These are phyloP conservation scores for Agapornis canus DNA, from an alignment of 2,797 vertebrate species.

Conservation along the genomic window DNA sequence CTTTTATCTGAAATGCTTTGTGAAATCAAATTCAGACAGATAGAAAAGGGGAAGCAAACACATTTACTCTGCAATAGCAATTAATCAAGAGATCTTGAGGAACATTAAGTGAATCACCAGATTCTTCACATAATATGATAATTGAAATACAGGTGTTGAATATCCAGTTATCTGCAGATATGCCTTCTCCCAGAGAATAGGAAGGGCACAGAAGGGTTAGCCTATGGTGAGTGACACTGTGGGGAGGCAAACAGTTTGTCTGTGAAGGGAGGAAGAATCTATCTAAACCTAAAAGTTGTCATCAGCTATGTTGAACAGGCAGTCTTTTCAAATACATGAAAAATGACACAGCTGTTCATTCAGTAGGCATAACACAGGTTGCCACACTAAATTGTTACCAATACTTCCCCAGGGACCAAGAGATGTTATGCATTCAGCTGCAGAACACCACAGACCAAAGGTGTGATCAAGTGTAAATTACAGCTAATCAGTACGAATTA, in stretches of 20 bases:
- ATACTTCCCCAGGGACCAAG: background rate
- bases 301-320: background rate
- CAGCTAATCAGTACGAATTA: background rate
- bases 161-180: background rate
- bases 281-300: background rate
- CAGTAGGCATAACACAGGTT: background rate
- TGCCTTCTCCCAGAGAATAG: background rate
- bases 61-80: background rate
- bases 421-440: background rate
- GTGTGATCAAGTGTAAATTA: background rate
- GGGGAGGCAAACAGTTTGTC: background rate
- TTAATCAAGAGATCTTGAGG: slow-evolving; percentile 20
- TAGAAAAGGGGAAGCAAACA: background rate
- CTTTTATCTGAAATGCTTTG: slow-evolving; percentile 28
- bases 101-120: slow-evolving; percentile 7
- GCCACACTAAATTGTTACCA: background rate
- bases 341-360: slow-evolving; percentile 33
- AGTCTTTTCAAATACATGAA: background rate
- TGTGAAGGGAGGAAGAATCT: slow-evolving; percentile 6
- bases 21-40: slow-evolving; percentile 31
- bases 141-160: background rate
- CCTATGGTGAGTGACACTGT: background rate
- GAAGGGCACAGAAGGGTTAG: background rate
- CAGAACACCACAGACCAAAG: background rate
- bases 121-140: slow-evolving; percentile 7